Evolutionary conservation across 2,113 vertebrate genomes (phyloP), one percentile per base, ranked within the genome.

Genomic region (Maccullochella peelii): DNA sequence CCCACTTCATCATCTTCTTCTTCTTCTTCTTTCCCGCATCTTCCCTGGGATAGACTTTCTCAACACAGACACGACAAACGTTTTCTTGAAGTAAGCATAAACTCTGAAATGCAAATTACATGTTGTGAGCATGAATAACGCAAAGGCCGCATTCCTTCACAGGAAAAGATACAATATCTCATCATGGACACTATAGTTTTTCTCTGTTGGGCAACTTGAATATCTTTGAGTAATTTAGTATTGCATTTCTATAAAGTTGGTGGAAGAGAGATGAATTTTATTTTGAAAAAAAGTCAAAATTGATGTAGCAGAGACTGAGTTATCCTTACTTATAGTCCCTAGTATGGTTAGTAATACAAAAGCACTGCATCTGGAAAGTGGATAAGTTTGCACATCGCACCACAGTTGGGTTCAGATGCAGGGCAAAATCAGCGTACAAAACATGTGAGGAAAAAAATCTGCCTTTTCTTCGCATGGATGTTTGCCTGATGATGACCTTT

Each of bases 91-190:
- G 38, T 36, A 21, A 54, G 52, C 25, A 30, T 57, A 27, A 36
- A 36, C 14, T 79, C 70, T 77, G 38, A 80, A 38, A 74, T 25
- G 30, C 1, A 38, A 55, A 66, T 71, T 21, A 10, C 33, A 38
- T 65, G 57, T 74, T 73, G 52, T 54, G 59, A 27, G 66, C 4
- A n/a, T 73, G 76, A 77, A 68, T 79, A 70, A 73, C 66, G 49
- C 40, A 61, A 59, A 63, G 8, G 10, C 40, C 2, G 18, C 52
- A 61, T 77, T 73, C 42, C 21, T 54, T n/a, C 23, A 40, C 33
- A 30, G 21, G 42, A 42, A 36, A 77, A 14, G 4, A 77, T 50
- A 36, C 40, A 77, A 54, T 25, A 76, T 16, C 18, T 33, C 38
- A 66, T 38, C 47, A 12, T 15, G 47, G 63, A 66, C 58, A 20